phyloP scores from a whole-genome alignment of 1,140 invertebrate genomes.

The Drosophila bocki region DNA sequence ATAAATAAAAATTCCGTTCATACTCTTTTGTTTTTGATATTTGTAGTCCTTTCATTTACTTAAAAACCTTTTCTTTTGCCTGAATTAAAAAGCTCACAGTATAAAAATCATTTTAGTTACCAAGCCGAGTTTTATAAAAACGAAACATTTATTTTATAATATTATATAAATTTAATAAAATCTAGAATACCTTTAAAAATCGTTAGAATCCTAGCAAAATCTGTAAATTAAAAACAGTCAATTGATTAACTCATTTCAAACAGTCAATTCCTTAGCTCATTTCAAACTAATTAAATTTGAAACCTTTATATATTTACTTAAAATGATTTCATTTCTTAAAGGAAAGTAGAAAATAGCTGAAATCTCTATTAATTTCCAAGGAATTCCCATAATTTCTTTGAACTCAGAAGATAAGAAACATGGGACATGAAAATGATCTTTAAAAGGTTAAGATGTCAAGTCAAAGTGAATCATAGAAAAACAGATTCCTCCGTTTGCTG shows the following conservation, averaged over 20 bases:
- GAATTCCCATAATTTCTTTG: not conserved
- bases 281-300: not conserved
- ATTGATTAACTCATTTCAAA: no score
- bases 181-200: not conserved
- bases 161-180: not conserved
- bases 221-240: not conserved
- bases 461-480: slow-evolving; percentile 14
- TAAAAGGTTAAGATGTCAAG: slow-evolving; percentile 16
- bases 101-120: no score
- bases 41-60: no score
- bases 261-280: no score
- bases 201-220: not conserved
- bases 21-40: no score
- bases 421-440: not conserved
- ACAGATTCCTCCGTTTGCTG: not conserved
- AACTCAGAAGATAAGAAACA: not conserved
- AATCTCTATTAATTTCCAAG: slow-evolving; percentile 2
- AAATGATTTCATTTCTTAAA: not conserved
- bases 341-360: not conserved
- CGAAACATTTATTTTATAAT: no score
- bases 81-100: no score
- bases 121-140: no score
- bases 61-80: no score
- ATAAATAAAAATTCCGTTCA: no score
- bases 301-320: not conserved